Evolutionary conservation across 2,113 vertebrate genomes (phyloP).

Genomic region (Cinclus mexicanus): DNA sequence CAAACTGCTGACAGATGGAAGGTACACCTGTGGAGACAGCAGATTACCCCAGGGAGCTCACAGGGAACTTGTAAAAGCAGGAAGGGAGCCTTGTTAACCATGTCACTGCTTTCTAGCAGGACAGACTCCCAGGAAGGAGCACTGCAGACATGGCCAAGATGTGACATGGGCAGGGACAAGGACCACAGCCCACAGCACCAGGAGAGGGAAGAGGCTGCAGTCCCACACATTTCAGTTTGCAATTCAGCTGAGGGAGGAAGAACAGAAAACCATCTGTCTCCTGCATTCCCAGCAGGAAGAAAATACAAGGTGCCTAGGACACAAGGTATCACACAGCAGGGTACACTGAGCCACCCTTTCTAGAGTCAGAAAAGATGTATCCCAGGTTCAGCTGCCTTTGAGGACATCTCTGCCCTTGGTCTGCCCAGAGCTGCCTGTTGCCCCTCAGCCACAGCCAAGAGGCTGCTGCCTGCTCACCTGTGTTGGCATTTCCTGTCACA

Average conservation of each 20-base stretch:
- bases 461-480: accelerated
- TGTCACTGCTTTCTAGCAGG: not conserved
- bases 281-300: not conserved
- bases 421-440: not conserved
- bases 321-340: not conserved
- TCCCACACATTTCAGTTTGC: not conserved
- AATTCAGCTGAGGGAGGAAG: not conserved
- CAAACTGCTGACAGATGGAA: slow-evolving; percentile 26
- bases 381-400: not conserved
- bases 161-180: not conserved
- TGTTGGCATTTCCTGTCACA: not conserved
- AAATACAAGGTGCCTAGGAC: not conserved
- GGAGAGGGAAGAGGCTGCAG: not conserved
- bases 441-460: not conserved
- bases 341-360: not conserved
- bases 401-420: not conserved
- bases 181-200: not conserved
- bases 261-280: not conserved
- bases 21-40: not conserved
- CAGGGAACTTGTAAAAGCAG: not conserved
- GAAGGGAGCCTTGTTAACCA: not conserved
- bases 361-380: not conserved
- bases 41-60: not conserved
- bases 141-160: not conserved
- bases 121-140: not conserved